Percentiles rank a stretch among this genome's conserved stretches.
Conservation (phyloP, 2,888 invertebrate genomes). For the Oscheius sp. region DNA sequence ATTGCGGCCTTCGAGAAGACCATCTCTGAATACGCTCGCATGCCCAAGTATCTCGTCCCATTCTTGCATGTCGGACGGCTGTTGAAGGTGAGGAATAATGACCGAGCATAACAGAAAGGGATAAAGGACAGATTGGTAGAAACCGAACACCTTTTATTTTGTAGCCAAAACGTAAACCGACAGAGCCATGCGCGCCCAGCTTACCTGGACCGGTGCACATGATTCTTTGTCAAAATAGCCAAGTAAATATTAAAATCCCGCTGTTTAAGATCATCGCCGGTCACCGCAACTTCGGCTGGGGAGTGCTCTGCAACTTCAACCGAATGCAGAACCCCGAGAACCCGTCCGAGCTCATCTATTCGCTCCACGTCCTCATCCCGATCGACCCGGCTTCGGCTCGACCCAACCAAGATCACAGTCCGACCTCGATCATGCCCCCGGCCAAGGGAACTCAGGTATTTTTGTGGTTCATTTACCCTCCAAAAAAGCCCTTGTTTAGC, state of each 20-base stretch:
- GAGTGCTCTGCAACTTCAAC: conserved; percentile 82
- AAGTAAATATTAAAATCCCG: no score
- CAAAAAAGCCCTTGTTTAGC: background rate
- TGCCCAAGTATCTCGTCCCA: conserved; percentile 87
- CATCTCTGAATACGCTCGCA: conserved; percentile 84
- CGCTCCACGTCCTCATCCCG: conserved; percentile 81
- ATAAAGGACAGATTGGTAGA: no score
- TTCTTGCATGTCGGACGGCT: conserved; percentile 94
- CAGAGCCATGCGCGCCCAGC: no score
- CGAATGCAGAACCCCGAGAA: conserved; percentile 75
- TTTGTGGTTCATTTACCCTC: background rate
- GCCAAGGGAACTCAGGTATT: background rate
- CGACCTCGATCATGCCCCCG: conserved; percentile 6
- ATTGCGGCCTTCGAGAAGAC: conserved; percentile 74
- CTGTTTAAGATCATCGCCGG: conserved; percentile 60
- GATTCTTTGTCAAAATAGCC: background rate
- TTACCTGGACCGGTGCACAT: no score
- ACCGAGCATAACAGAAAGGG: no score
- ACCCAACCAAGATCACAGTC: background rate
- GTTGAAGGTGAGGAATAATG: conserved; percentile 81
- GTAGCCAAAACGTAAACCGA: no score
- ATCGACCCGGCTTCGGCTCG: background rate
- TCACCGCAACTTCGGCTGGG: conserved; percentile 91
- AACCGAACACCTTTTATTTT: no score
- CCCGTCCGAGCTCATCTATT: conserved; percentile 78